Conservation (phyloP, 2,113 vertebrate genomes). For the Panthera uncia region DNA sequence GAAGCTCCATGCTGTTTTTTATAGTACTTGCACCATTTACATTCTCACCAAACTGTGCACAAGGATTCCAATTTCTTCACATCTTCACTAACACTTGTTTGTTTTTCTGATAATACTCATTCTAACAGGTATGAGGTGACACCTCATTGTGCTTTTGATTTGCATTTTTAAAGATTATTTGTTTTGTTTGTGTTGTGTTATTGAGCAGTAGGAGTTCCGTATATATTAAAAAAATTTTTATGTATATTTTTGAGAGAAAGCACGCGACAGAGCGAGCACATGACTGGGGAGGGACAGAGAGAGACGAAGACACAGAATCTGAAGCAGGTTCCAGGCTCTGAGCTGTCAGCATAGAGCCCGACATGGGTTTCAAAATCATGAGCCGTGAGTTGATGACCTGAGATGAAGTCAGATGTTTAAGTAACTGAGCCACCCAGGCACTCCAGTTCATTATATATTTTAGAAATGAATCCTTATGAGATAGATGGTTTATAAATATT, state of each 20-base stretch:
- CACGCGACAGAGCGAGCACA: no score
- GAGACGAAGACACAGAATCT: no score
- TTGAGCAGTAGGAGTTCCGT: background rate
- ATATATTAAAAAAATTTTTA: background rate
- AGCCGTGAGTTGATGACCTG: no score
- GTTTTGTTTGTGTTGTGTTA: background rate
- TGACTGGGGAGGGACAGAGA: no score
- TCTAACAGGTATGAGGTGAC: background rate
- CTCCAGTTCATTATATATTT: background rate
- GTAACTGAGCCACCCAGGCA: no score
- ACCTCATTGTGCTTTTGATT: background rate
- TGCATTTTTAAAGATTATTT: background rate
- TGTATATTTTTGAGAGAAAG: no score
- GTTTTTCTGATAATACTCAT: background rate
- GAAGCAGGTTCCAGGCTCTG: no score
- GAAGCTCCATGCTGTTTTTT: background rate
- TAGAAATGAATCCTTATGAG: background rate
- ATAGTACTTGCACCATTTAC: background rate
- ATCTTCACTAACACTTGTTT: background rate
- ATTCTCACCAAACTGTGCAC: background rate
- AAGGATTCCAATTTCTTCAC: background rate
- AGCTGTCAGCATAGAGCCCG: no score
- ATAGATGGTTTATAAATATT: constrained; percentile 14
- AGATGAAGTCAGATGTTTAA: no score
- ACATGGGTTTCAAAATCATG: no score